phyloP scores from a whole-genome alignment of 2,797 vertebrate species.

The Neopelma chrysocephalum region DNA sequence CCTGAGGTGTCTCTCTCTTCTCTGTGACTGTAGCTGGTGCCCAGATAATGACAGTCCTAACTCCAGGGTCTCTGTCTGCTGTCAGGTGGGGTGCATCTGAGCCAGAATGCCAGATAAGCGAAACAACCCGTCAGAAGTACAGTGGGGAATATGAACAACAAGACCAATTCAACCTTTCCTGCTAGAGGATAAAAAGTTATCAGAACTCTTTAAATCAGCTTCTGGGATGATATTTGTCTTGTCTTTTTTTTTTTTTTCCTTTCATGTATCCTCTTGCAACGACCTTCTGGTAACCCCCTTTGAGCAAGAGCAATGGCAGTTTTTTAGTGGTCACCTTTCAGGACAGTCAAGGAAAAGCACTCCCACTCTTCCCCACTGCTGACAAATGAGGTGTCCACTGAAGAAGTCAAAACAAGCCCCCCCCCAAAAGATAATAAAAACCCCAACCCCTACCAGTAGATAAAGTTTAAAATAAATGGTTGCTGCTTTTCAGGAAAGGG shows the following conservation, averaged over 20 bases:
- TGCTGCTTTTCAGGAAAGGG: conserved; percentile 15
- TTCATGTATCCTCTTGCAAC: not conserved
- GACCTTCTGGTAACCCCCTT: not conserved
- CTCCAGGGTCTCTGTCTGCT: conserved; percentile 7
- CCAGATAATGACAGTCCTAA: conserved; percentile 18
- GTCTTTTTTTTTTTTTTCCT: too few species aligned
- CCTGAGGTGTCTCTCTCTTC: conserved; percentile 59
- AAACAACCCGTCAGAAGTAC: not conserved
- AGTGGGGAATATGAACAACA: not conserved
- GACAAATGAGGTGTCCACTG: not conserved
- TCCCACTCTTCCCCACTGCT: not conserved
- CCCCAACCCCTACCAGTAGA: not conserved
- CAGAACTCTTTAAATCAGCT: not conserved
- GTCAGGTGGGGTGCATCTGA: conserved; percentile 22
- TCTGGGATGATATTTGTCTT: not conserved
- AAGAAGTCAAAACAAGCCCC: not conserved
- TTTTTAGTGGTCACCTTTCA: not conserved
- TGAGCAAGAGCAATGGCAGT: not conserved
- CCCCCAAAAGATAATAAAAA: not conserved
- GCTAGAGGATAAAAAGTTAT: not conserved
- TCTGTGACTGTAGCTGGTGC: conserved; percentile 14
- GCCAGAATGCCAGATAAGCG: conserved; percentile 28
- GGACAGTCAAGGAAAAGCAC: not conserved
- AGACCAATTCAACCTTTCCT: not conserved
- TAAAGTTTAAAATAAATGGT: conserved; percentile 34